phyloP scores from a whole-genome alignment of 2,113 vertebrate species.

The Cathartes aura region DNA sequence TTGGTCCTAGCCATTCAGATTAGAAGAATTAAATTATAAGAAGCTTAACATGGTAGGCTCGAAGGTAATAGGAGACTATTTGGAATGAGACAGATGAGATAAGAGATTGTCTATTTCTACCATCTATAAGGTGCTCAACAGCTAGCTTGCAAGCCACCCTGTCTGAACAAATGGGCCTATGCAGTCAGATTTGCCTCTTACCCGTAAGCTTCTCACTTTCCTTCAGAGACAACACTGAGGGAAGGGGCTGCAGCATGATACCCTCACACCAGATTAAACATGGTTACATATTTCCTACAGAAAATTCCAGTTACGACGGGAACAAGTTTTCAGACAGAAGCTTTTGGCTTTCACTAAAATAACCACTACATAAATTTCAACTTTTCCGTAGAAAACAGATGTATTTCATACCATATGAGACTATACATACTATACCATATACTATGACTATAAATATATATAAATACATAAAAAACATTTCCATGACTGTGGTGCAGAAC shows the following conservation, averaged over 20 bases:
- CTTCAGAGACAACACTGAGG: not conserved
- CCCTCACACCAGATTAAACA: not conserved
- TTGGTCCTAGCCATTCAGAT: not conserved
- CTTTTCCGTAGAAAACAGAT: not conserved
- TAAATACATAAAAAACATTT: not conserved
- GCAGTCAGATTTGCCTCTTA: not conserved
- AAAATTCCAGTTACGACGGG: not conserved
- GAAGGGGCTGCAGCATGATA: not conserved
- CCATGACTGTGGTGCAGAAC: not conserved
- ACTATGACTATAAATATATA: not conserved
- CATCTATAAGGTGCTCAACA: not conserved
- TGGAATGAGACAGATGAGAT: not conserved
- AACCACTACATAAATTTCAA: not conserved
- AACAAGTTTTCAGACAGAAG: not conserved
- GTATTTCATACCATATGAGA: not conserved
- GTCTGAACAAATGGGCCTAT: not conserved
- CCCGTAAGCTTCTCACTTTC: not conserved
- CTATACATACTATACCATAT: not conserved
- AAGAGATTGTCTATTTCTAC: not conserved
- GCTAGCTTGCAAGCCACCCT: not conserved
- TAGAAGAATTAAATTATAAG: not conserved
- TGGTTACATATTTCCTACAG: not conserved
- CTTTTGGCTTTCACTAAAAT: not conserved
- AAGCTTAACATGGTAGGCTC: not conserved
- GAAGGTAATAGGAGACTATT: not conserved